These are phyloP conservation scores for Xiphorhynchus elegans DNA, from an alignment of 2,113 vertebrate genomes.

Conservation along the genomic window DNA sequence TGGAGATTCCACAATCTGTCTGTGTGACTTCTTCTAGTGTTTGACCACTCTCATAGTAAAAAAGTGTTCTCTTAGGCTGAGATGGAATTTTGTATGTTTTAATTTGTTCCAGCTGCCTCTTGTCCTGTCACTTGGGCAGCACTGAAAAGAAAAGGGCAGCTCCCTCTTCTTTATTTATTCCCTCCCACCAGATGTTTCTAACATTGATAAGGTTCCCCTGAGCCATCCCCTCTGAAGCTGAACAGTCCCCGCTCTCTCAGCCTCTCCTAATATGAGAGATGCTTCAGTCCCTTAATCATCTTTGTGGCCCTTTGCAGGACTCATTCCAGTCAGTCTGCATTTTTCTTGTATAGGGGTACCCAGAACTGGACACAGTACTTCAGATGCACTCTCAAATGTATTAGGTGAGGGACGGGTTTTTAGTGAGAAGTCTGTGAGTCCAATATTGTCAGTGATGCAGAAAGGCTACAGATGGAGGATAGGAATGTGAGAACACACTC, in stretches of 20 bases:
- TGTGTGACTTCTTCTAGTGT: neutral
- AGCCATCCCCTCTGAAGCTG: neutral
- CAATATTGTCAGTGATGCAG: neutral
- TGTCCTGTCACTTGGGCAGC: neutral
- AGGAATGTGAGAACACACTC: neutral
- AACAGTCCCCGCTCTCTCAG: neutral
- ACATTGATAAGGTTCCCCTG: neutral
- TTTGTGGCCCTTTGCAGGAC: neutral
- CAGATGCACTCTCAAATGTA: neutral
- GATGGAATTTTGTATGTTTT: neutral
- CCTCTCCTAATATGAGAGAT: neutral
- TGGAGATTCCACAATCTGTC: neutral
- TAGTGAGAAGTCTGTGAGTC: neutral
- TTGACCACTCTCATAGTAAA: neutral
- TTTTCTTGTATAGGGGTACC: neutral
- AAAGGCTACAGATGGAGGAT: neutral
- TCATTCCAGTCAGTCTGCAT: neutral
- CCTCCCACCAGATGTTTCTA: neutral
- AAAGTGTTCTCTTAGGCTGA: neutral
- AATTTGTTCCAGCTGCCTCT: neutral
- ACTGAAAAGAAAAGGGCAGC: neutral
- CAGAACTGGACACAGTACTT: neutral
- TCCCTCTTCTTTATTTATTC: neutral
- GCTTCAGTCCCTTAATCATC: neutral
- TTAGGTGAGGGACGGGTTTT: neutral